Evolutionary conservation across 2,888 invertebrate genomes (phyloP).

Genomic region (Spicauda simplicius): DNA sequence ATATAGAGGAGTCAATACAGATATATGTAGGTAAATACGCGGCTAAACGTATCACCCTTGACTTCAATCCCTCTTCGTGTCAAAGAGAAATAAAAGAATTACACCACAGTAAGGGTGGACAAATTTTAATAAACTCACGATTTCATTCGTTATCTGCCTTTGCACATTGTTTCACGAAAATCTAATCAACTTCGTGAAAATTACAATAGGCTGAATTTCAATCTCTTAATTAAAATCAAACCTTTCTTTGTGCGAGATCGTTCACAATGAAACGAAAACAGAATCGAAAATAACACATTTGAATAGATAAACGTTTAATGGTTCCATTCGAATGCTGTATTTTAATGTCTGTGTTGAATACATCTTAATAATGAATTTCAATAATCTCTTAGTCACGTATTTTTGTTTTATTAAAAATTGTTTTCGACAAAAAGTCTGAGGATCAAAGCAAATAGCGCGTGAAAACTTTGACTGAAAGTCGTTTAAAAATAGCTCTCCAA

Average conservation of each 20-base stretch:
- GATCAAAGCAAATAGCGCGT: too few species aligned
- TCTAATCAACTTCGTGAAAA: slow-evolving; percentile 69
- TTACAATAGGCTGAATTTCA: slow-evolving; percentile 68
- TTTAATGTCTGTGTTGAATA: background rate
- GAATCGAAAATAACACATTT: slow-evolving; percentile 28
- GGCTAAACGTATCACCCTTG: background rate
- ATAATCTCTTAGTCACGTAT: background rate
- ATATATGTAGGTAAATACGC: background rate
- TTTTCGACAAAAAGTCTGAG: too few species aligned
- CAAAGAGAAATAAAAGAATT: background rate
- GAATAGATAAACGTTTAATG: slow-evolving; percentile 9
- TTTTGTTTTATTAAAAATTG: background rate
- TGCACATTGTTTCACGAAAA: slow-evolving; percentile 74
- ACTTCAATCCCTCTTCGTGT: background rate
- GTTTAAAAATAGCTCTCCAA: too few species aligned
- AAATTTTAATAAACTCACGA: slow-evolving; percentile 66
- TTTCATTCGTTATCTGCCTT: slow-evolving; percentile 73
- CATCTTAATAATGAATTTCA: too few species aligned
- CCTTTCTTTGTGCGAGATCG: slow-evolving; percentile 49
- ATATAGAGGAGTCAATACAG: too few species aligned
- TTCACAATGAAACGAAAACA: slow-evolving; percentile 28
- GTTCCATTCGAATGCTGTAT: slow-evolving; percentile 21
- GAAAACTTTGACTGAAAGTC: too few species aligned
- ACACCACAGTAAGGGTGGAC: slow-evolving; percentile 38
- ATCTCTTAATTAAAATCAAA: slow-evolving; percentile 80